These are phyloP conservation scores for Paramormyrops kingsleyae DNA, from an alignment of 2,113 vertebrate genomes.

Conservation along the genomic window DNA sequence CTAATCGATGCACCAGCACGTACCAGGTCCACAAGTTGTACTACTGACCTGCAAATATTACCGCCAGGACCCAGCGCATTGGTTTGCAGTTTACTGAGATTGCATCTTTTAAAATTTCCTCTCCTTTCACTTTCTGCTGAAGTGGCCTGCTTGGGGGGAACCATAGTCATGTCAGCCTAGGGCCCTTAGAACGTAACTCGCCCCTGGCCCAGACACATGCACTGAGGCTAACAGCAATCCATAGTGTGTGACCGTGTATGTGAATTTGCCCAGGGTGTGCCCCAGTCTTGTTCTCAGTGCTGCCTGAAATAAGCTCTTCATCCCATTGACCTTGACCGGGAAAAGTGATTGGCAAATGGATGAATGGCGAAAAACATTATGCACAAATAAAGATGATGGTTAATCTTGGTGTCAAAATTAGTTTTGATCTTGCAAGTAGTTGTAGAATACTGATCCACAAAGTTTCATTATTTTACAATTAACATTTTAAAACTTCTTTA, in stretches of 20 bases:
- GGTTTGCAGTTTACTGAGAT: not conserved
- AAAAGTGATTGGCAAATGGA: not conserved
- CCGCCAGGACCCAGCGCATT: not conserved
- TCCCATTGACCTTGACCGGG: not conserved
- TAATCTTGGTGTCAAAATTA: not conserved
- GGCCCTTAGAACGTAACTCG: not conserved
- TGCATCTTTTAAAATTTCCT: not conserved
- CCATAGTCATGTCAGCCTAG: not conserved
- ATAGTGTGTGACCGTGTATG: not conserved
- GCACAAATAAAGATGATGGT: not conserved
- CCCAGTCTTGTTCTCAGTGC: not conserved
- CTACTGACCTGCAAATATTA: not conserved
- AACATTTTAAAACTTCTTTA: not conserved
- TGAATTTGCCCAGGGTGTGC: not conserved
- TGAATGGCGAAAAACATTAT: not conserved
- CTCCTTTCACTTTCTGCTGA: not conserved
- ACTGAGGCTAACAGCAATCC: not conserved
- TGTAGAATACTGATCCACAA: not conserved
- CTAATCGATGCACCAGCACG: not conserved
- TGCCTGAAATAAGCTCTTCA: not conserved
- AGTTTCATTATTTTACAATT: not conserved
- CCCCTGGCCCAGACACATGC: not conserved
- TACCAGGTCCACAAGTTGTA: not conserved
- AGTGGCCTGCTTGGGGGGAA: not conserved
- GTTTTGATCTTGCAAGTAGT: not conserved